phyloP scores from a whole-genome alignment of 2,888 invertebrate genomes.

The Ophion ventricosus region DNA sequence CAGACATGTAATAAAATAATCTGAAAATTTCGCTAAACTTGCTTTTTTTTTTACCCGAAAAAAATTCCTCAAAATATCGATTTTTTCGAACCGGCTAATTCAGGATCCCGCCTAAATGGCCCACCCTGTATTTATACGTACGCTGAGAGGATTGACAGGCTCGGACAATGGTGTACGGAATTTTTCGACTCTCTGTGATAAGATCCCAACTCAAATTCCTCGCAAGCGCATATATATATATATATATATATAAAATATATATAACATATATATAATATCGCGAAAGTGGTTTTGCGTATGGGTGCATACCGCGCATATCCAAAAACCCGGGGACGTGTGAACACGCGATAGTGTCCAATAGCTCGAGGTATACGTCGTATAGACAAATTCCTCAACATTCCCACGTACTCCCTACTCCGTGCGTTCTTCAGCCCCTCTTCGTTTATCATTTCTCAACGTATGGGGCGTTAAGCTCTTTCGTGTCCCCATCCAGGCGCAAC shows the following conservation, averaged over 20 bases:
- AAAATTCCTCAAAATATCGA: no score
- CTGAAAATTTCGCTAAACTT: no score
- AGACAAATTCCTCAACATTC: slow-evolving; percentile 19
- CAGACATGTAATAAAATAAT: no score
- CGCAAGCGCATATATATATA: slow-evolving; percentile 2
- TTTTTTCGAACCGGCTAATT: no score
- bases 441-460: not conserved
- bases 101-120: no score
- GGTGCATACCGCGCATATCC: not conserved
- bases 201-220: slow-evolving; percentile 31
- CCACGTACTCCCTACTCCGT: not conserved
- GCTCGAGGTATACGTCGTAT: slow-evolving; percentile 7
- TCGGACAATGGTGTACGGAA: slow-evolving; percentile 1
- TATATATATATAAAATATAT: no score
- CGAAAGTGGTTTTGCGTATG: slow-evolving; percentile 25
- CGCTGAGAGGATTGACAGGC: slow-evolving; percentile 9
- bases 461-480: not conserved
- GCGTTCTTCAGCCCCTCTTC: not conserved
- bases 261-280: slow-evolving; percentile 32
- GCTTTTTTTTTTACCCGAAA: no score
- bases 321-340: slow-evolving; percentile 22
- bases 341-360: slow-evolving; percentile 32
- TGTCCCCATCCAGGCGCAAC: not conserved
- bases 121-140: not conserved
- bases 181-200: slow-evolving; percentile 6